Evolutionary conservation across 1,140 invertebrate genomes (phyloP).

Genomic region (Monochamus saltuarius): DNA sequence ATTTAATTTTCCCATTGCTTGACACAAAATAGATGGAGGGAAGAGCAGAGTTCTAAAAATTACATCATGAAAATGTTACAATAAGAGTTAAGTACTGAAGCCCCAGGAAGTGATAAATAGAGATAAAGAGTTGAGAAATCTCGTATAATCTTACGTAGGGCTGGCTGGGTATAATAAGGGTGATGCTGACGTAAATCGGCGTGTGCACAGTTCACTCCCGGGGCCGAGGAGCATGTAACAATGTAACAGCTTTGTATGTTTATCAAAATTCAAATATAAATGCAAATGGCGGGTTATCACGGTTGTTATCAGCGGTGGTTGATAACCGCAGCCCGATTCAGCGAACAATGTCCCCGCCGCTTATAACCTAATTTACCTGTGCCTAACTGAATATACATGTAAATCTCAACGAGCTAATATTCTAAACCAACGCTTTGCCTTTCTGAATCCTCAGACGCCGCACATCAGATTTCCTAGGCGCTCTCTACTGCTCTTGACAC

Average conservation of each 20-base stretch:
- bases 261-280: slow-evolving; percentile 45
- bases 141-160: too few relatives aligned
- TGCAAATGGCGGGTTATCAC: slow-evolving; percentile 42
- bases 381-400: slow-evolving; percentile 44
- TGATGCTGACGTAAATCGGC: not conserved
- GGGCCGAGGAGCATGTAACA: slow-evolving; percentile 15
- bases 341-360: slow-evolving; percentile 39
- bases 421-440: slow-evolving; percentile 11
- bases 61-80: too few relatives aligned
- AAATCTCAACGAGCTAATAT: slow-evolving; percentile 34
- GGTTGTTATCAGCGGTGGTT: slow-evolving; percentile 35
- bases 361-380: slow-evolving; percentile 44
- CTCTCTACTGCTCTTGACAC: slow-evolving; percentile 17
- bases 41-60: too few relatives aligned
- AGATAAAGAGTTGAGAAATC: too few relatives aligned
- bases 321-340: slow-evolving; percentile 35
- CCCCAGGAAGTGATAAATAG: too few relatives aligned
- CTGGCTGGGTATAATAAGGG: too few relatives aligned
- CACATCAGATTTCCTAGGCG: slow-evolving; percentile 9
- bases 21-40: too few relatives aligned
- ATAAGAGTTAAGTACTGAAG: too few relatives aligned
- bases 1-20: too few relatives aligned
- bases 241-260: slow-evolving; percentile 35
- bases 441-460: slow-evolving; percentile 11
- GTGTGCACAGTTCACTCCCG: slow-evolving; percentile 18